Percentiles rank a stretch among this genome's conserved stretches.
These are phyloP conservation scores for Hypselothyrea guttata DNA, from an alignment of 2,888 invertebrate species.

Conservation along the genomic window DNA sequence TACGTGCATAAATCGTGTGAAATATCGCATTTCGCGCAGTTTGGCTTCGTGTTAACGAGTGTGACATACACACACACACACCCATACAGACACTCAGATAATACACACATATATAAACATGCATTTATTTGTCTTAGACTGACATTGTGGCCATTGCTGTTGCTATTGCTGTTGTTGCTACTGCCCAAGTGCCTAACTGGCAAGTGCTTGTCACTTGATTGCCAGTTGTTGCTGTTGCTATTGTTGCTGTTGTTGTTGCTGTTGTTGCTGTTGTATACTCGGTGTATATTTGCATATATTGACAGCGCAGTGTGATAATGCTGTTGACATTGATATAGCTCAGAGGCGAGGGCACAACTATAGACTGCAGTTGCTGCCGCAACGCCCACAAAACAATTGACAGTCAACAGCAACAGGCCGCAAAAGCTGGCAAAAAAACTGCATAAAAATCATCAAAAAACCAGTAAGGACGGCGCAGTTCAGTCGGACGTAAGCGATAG, in stretches of 20 bases:
- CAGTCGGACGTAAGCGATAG: too few species aligned
- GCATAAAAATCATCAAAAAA: too few species aligned
- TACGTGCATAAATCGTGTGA: constrained; percentile 82
- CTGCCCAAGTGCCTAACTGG: constrained; percentile 45
- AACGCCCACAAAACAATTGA: constrained; percentile 76
- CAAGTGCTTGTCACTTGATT: constrained; percentile 60
- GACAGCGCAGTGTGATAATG: constrained; percentile 77
- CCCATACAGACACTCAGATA: constrained; percentile 51
- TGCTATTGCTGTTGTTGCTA: constrained; percentile 38
- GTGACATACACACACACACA: constrained; percentile 66
- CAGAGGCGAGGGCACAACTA: constrained; percentile 49
- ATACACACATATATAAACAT: constrained; percentile 39
- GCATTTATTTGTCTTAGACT: constrained; percentile 72
- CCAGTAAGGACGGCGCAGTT: too few species aligned
- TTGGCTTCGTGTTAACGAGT: constrained; percentile 79
- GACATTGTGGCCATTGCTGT: constrained; percentile 44
- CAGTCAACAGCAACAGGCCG: constrained; percentile 73
- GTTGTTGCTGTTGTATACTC: constrained; percentile 29
- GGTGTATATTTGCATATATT: constrained; percentile 76
- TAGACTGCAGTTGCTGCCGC: constrained; percentile 30
- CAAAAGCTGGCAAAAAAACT: constrained; percentile 29
- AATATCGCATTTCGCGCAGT: constrained; percentile 82
- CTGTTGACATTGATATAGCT: constrained; percentile 78
- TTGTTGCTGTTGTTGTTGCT: constrained; percentile 29
- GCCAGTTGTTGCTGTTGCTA: constrained; percentile 35